phyloP scores from a whole-genome alignment of 1,140 invertebrate genomes.

The Lysiphlebus fabarum region DNA sequence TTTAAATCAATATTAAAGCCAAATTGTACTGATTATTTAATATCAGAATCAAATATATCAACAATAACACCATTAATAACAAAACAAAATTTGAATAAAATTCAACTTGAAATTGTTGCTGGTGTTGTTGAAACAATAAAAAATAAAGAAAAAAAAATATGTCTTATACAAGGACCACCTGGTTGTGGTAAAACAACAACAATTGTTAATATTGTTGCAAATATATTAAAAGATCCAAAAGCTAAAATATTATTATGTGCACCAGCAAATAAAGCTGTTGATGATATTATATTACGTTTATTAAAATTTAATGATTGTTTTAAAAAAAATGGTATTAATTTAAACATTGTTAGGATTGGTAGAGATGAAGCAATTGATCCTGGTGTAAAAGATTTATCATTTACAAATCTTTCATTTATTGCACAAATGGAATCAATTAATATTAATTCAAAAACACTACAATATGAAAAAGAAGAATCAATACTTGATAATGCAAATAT shows the following conservation, averaged over 20 bases:
- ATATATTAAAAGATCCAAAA: slow-evolving; percentile 17
- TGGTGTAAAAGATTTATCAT: slow-evolving; percentile 1
- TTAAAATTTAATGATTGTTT: neutral
- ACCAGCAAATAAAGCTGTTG: slow-evolving; percentile 11
- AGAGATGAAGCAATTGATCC: slow-evolving; percentile 12
- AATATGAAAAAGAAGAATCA: neutral
- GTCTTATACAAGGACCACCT: slow-evolving; percentile 16
- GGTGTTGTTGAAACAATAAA: neutral
- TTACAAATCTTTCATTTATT: slow-evolving; percentile 22
- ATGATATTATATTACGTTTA: neutral
- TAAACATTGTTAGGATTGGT: slow-evolving; percentile 5
- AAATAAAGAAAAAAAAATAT: slow-evolving; percentile 1
- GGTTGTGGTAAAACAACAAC: slow-evolving; percentile 20
- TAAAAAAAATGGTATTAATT: slow-evolving; percentile 13
- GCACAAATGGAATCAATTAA: neutral
- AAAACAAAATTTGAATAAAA: slow-evolving; percentile 2
- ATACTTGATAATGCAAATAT: neutral
- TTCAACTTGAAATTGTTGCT: slow-evolving; percentile 10
- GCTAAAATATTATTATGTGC: slow-evolving; percentile 17
- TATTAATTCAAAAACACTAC: neutral
- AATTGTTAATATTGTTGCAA: slow-evolving; percentile 17
- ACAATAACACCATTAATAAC: neutral
- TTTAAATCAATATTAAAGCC: neutral
- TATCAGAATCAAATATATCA: neutral
- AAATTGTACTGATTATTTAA: neutral